Evolutionary conservation across 2,113 vertebrate genomes (phyloP).

Genomic region (Meriones unguiculatus): DNA sequence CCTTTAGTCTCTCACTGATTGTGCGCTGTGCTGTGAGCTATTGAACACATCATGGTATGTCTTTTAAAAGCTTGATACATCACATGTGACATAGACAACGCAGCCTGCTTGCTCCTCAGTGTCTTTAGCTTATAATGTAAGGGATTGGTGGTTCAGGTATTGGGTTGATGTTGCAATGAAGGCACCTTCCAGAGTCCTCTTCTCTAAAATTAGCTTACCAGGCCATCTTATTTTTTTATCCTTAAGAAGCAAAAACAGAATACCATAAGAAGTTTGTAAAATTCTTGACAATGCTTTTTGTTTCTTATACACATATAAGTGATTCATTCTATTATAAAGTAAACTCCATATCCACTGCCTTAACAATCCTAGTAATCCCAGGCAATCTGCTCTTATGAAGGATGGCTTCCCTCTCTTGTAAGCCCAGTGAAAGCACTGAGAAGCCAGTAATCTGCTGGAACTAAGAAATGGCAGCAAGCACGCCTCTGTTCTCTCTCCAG

Average conservation of each 20-base stretch:
- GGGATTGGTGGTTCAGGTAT: fast-evolving
- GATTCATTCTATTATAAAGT: neutral
- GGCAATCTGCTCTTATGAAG: slow-evolving; percentile 60
- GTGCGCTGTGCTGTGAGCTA: neutral
- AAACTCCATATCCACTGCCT: slow-evolving; percentile 47
- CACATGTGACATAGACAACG: neutral
- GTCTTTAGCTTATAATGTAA: neutral
- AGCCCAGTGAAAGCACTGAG: slow-evolving; percentile 56
- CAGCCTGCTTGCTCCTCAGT: neutral
- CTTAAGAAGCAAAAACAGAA: slow-evolving; percentile 45
- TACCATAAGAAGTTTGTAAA: neutral
- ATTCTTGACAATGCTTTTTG: neutral
- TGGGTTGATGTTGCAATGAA: neutral
- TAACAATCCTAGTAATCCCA: neutral
- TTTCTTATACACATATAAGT: slow-evolving; percentile 12
- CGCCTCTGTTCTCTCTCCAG: slow-evolving; percentile 22
- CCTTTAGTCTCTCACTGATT: neutral
- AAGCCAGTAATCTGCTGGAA: slow-evolving; percentile 66
- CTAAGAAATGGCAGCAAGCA: slow-evolving; percentile 69
- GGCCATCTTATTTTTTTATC: neutral
- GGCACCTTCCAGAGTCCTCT: neutral
- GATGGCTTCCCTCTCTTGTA: slow-evolving; percentile 75
- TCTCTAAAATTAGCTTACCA: neutral
- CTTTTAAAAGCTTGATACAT: neutral
- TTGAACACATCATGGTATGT: neutral